These are phyloP conservation scores for Ariopsis seemanni DNA, from an alignment of 2,113 vertebrate genomes.

Conservation along the genomic window DNA sequence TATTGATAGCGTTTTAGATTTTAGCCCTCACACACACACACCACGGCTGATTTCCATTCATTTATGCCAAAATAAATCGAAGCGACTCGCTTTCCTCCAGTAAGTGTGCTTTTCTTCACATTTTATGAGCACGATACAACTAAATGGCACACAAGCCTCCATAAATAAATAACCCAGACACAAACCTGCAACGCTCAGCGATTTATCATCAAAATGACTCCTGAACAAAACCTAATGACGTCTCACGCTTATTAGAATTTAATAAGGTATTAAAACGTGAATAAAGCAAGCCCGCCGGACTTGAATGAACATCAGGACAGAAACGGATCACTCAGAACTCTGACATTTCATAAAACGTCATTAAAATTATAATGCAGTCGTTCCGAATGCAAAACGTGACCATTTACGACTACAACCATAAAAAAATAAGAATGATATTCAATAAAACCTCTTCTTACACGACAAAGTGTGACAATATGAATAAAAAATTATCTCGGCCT, in stretches of 20 bases:
- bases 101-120: not conserved
- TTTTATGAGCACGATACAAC: not conserved
- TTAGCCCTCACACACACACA: not conserved
- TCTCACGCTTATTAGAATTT: conserved; percentile 13
- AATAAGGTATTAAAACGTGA: conserved; percentile 16
- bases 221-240: not conserved
- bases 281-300: conserved; percentile 20
- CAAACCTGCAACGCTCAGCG: not conserved
- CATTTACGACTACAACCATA: not conserved
- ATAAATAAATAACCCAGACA: conserved; percentile 11
- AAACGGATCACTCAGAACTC: not conserved
- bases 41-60: not conserved
- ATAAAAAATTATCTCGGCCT: not conserved
- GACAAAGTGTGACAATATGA: not conserved
- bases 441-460: not conserved
- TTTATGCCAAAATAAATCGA: not conserved
- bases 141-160: not conserved
- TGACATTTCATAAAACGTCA: conserved; percentile 13
- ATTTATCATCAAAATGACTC: not conserved
- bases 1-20: not conserved
- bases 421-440: no score
- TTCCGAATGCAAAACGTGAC: not conserved
- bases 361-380: conserved; percentile 1
- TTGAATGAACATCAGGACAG: not conserved
- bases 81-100: not conserved